phyloP scores from a whole-genome alignment of 2,113 vertebrate species.

The Falcunculus frontatus region DNA sequence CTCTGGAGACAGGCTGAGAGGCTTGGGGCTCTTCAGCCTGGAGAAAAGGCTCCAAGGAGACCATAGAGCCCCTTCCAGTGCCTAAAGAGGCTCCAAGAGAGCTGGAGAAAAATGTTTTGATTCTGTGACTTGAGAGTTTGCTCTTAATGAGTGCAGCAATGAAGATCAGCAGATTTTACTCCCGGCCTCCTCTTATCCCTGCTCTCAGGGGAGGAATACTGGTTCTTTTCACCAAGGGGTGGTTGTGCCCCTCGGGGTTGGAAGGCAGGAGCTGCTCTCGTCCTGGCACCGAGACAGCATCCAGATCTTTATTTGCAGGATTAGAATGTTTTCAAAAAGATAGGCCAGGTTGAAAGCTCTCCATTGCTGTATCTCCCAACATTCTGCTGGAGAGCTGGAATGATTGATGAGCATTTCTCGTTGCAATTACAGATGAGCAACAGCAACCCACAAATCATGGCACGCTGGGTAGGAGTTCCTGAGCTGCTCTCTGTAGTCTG shows the following conservation, averaged over 20 bases:
- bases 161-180: background rate
- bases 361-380: background rate
- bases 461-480: background rate
- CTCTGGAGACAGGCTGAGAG: background rate
- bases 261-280: background rate
- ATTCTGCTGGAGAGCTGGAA: background rate
- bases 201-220: background rate
- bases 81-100: background rate
- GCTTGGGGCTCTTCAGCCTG: background rate
- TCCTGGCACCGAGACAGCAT: background rate
- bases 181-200: background rate
- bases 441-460: background rate
- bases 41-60: background rate
- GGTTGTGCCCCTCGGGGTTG: background rate
- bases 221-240: background rate
- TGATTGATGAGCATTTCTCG: background rate
- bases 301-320: background rate
- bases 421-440: conserved; percentile 30
- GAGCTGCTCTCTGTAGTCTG: conserved; percentile 3
- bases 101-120: background rate
- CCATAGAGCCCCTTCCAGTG: background rate
- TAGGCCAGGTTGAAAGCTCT: background rate
- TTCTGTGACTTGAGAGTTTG: background rate
- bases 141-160: background rate
- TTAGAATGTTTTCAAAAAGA: background rate